A percentile compares a stretch with the other conserved stretches of the same genome.
These are phyloP conservation scores for Allygus modestus DNA, from an alignment of 2,888 invertebrate genomes.

Conservation along the genomic window DNA sequence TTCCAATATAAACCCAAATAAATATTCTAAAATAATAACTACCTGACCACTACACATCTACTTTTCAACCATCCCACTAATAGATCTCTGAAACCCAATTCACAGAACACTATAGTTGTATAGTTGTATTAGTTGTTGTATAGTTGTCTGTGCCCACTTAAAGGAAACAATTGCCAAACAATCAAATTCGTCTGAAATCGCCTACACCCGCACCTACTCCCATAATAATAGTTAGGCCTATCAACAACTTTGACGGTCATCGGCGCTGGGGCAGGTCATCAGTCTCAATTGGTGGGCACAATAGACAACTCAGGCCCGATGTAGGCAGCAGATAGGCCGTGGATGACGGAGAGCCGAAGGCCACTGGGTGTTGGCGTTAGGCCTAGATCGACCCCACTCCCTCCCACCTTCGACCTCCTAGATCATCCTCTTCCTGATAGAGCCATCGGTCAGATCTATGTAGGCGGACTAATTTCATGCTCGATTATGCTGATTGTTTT, in stretches of 20 bases:
- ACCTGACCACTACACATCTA: too few relatives aligned
- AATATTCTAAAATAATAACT: too few relatives aligned
- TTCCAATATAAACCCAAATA: too few relatives aligned
- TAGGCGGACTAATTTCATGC: conserved; percentile 1
- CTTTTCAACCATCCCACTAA: too few relatives aligned
- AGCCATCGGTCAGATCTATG: not conserved
- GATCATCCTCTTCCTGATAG: not conserved
- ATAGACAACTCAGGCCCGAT: not conserved
- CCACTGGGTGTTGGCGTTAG: not conserved
- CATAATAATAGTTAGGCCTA: too few relatives aligned
- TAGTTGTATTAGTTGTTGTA: too few relatives aligned
- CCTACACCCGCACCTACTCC: not conserved
- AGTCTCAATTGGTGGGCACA: not conserved
- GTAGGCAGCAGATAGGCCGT: not conserved
- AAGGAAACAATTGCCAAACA: not conserved
- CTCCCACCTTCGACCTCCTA: too few relatives aligned
- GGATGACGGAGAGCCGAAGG: not conserved
- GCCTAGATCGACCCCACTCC: not conserved
- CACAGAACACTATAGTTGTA: too few relatives aligned
- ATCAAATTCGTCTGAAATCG: not conserved
- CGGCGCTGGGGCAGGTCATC: not conserved
- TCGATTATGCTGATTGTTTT: not conserved
- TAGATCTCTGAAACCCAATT: too few relatives aligned
- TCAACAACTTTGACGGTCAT: not conserved
- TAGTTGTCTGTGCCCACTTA: too few relatives aligned